A percentile compares a stretch with the other conserved stretches of the same genome.
Evolutionary conservation across 2,888 invertebrate genomes (phyloP).

Genomic region (Dryocosmus kuriphilus): DNA sequence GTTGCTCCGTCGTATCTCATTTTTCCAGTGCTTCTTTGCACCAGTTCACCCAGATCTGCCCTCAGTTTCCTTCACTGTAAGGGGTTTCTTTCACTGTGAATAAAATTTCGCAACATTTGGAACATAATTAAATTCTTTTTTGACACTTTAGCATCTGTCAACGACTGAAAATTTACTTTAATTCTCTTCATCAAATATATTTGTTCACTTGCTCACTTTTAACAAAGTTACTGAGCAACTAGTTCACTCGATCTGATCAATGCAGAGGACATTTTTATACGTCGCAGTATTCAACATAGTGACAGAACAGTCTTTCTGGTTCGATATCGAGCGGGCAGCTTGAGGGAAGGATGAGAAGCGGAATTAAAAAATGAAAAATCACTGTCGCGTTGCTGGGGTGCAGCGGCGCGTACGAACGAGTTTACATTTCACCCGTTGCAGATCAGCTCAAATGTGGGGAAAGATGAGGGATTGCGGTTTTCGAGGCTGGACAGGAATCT

Average conservation of each 20-base stretch:
- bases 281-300: constrained; percentile 9
- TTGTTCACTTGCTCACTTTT: neutral
- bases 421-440: constrained; percentile 69
- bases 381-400: constrained; percentile 31
- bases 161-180: neutral
- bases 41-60: constrained; percentile 24
- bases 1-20: constrained; percentile 74
- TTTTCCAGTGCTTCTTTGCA: constrained; percentile 66
- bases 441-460: constrained; percentile 50
- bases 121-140: neutral
- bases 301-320: constrained; percentile 52
- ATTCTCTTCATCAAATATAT: neutral
- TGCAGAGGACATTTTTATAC: neutral
- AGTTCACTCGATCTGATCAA: neutral
- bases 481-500: constrained; percentile 47
- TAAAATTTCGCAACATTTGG: neutral
- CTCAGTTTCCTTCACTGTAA: neutral
- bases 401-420: constrained; percentile 65
- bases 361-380: constrained; percentile 46
- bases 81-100: neutral
- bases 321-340: constrained; percentile 57
- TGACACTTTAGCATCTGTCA: neutral
- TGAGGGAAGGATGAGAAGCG: constrained; percentile 33
- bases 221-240: neutral
- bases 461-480: constrained; percentile 52